phyloP scores from a whole-genome alignment of 2,888 invertebrate genomes.

The Thymelicus lineola region DNA sequence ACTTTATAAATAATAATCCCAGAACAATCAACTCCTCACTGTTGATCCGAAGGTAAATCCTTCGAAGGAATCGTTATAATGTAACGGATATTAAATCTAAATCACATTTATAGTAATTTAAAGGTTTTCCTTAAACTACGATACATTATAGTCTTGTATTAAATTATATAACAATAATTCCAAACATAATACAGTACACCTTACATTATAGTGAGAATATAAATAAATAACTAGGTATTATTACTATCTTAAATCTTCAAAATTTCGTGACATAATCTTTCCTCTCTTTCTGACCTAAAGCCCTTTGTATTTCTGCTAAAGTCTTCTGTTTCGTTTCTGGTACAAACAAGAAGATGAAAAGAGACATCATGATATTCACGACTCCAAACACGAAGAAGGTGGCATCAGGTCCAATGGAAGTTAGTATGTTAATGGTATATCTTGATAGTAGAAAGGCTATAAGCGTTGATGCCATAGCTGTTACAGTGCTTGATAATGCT shows the following conservation, averaged over 20 bases:
- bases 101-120: too few species aligned
- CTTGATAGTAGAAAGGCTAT: slow-evolving; percentile 54
- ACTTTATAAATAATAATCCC: too few species aligned
- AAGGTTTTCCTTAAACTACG: too few species aligned
- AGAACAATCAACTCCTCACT: too few species aligned
- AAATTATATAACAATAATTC: too few species aligned
- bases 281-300: slow-evolving; percentile 43
- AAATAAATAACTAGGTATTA: too few species aligned
- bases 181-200: too few species aligned
- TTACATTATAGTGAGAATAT: too few species aligned
- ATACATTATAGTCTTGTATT: too few species aligned
- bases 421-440: slow-evolving; percentile 54
- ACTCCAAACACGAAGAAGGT: slow-evolving; percentile 57
- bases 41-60: too few species aligned
- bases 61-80: too few species aligned
- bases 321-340: slow-evolving; percentile 71
- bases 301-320: slow-evolving; percentile 63
- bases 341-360: slow-evolving; percentile 55
- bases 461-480: slow-evolving; percentile 41
- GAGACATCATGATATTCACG: slow-evolving; percentile 47
- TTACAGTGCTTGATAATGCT: slow-evolving; percentile 52
- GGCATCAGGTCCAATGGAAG: slow-evolving; percentile 52
- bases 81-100: too few species aligned
- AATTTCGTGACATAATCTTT: background rate
- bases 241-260: background rate